A percentile compares a stretch with the other conserved stretches of the same genome.
Evolutionary conservation across 2,797 vertebrate species (phyloP).

Genomic region (Pangasius sanitwongsei): DNA sequence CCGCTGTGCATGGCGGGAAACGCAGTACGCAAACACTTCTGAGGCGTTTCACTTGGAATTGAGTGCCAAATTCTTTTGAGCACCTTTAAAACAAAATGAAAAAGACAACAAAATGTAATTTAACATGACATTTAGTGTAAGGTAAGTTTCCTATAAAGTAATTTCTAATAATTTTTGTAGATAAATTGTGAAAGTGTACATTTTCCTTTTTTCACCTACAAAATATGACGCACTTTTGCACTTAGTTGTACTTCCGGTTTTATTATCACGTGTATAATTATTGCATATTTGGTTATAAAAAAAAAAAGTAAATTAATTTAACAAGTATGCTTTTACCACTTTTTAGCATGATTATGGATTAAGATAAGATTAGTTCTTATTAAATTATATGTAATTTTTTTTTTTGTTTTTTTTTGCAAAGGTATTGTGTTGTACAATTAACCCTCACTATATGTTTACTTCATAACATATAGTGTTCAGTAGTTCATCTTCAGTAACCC

Average conservation of each 20-base stretch:
- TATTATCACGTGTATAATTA: background rate
- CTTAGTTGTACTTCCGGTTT: background rate
- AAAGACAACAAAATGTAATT: background rate
- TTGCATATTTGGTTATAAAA: background rate
- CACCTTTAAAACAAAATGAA: background rate
- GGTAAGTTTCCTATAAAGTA: background rate
- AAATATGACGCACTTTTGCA: background rate
- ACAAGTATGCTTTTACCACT: background rate
- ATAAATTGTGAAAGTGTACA: background rate
- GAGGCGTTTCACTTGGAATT: background rate
- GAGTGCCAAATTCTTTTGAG: background rate
- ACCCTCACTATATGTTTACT: background rate
- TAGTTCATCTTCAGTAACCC: background rate
- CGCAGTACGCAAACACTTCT: conserved; percentile 26
- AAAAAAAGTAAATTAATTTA: background rate
- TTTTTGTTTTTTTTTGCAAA: background rate
- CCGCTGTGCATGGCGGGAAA: conserved; percentile 50
- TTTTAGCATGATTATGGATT: background rate
- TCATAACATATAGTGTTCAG: background rate
- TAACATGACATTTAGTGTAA: background rate
- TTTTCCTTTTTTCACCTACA: background rate
- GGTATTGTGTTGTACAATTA: background rate
- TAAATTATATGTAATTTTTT: background rate
- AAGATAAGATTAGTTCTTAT: background rate
- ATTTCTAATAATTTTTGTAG: background rate